Percentiles rank a stretch among this genome's conserved stretches.
Evolutionary conservation across 1,140 invertebrate genomes (phyloP).

Genomic region (Leguminivora glycinivorella): DNA sequence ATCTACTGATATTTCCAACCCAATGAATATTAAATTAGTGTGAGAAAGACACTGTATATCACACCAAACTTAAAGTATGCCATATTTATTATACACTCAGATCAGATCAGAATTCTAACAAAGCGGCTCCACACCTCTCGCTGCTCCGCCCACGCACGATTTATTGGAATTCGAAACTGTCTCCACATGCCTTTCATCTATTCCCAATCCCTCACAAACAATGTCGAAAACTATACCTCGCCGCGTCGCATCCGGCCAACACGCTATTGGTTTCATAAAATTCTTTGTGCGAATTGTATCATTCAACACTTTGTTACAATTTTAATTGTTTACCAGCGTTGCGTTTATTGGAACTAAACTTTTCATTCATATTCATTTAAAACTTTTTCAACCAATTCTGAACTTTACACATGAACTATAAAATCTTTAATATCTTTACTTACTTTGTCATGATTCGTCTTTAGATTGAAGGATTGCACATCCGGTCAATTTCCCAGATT

Average conservation of each 20-base stretch:
- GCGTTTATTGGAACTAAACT: conserved; percentile 9
- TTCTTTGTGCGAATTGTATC: conserved; percentile 40
- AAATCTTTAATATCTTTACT: not conserved
- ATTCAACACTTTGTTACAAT: conserved; percentile 30
- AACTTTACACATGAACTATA: conserved; percentile 13
- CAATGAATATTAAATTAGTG: no score
- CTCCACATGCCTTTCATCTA: conserved; percentile 60
- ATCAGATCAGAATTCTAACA: not conserved
- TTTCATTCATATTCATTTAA: not conserved
- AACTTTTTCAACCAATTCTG: not conserved
- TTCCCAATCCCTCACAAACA: conserved; percentile 51
- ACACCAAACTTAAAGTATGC: no score
- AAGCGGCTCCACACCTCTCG: conserved; percentile 43
- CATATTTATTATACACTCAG: not conserved
- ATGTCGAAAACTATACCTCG: conserved; percentile 45
- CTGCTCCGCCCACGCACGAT: conserved; percentile 67
- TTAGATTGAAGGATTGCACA: conserved; percentile 20
- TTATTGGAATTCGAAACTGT: conserved; percentile 71
- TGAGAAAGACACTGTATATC: no score
- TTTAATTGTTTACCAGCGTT: conserved; percentile 15
- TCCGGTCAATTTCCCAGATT: conserved; percentile 24
- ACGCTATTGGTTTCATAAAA: conserved; percentile 40
- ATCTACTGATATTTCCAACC: no score
- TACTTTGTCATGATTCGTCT: not conserved
- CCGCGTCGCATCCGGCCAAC: conserved; percentile 62